A percentile compares a stretch with the other conserved stretches of the same genome.
phyloP scores from a whole-genome alignment of 2,113 vertebrate genomes.

The Bubo scandiacus region DNA sequence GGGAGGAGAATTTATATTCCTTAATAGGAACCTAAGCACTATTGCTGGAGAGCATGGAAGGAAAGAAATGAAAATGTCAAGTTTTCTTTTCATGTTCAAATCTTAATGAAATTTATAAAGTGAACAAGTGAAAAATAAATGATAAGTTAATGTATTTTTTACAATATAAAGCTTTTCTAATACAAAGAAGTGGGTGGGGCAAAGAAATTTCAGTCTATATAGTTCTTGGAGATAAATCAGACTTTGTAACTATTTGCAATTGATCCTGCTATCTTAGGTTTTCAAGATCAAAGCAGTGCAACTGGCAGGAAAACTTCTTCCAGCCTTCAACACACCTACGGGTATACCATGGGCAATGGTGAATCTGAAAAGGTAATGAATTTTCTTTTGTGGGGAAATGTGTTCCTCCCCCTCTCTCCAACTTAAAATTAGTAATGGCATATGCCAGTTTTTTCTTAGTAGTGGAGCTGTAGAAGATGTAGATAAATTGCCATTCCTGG shows the following conservation, averaged over 20 bases:
- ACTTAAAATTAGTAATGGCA: not conserved
- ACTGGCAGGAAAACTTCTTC: constrained; percentile 94
- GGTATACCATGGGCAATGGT: constrained; percentile 99
- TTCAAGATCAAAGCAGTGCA: constrained; percentile 98
- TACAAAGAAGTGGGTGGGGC: not conserved
- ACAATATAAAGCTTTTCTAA: not conserved
- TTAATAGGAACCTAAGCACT: not conserved
- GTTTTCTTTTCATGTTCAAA: constrained; percentile 1
- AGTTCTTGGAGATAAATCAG: not conserved
- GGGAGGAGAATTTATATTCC: not conserved
- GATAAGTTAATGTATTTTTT: not conserved
- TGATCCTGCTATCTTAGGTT: constrained; percentile 77
- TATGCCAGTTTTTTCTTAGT: not conserved
- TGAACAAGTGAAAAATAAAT: constrained; percentile 18
- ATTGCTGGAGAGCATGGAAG: not conserved
- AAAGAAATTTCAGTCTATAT: not conserved
- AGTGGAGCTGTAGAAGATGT: not conserved
- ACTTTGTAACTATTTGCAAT: constrained; percentile 28
- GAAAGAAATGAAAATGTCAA: constrained; percentile 20
- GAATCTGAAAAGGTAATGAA: constrained; percentile 93
- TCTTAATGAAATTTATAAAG: not conserved
- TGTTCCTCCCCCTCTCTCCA: not conserved
- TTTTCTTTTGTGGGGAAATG: not conserved
- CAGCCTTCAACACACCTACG: constrained; percentile 97
- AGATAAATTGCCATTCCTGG: not conserved